Percentiles rank a stretch among this genome's conserved stretches.
These are phyloP conservation scores for Pionites leucogaster DNA, from an alignment of 2,113 vertebrate species.

Conservation along the genomic window DNA sequence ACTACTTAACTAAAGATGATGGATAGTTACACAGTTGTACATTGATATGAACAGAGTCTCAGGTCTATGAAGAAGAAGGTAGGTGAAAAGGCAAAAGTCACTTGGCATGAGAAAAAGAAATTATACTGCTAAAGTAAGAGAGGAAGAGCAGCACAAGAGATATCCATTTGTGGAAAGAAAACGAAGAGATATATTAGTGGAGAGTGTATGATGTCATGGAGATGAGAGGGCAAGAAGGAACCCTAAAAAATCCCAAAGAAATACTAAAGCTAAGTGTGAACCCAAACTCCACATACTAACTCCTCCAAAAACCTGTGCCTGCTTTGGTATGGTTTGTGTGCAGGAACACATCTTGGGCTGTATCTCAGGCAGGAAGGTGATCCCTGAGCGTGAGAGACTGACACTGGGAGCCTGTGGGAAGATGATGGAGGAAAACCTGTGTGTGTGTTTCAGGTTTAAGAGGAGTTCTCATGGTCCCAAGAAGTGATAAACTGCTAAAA, in stretches of 20 bases:
- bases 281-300: background rate
- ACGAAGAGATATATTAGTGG: background rate
- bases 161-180: background rate
- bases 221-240: background rate
- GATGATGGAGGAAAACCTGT: background rate
- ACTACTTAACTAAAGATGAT: background rate
- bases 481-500: background rate
- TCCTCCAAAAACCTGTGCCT: background rate
- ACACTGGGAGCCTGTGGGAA: background rate
- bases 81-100: background rate
- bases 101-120: background rate
- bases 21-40: background rate
- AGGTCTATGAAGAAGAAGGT: background rate
- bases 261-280: background rate
- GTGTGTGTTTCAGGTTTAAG: background rate
- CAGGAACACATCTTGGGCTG: fast-evolving
- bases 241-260: background rate
- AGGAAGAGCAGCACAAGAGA: background rate
- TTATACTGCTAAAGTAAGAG: background rate
- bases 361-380: background rate
- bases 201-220: background rate
- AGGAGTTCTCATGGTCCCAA: background rate
- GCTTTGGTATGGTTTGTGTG: background rate
- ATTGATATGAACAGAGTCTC: background rate
- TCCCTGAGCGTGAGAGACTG: background rate